Evolutionary conservation across 2,888 invertebrate species (phyloP).

Genomic region (Barypeithes pellucidus): DNA sequence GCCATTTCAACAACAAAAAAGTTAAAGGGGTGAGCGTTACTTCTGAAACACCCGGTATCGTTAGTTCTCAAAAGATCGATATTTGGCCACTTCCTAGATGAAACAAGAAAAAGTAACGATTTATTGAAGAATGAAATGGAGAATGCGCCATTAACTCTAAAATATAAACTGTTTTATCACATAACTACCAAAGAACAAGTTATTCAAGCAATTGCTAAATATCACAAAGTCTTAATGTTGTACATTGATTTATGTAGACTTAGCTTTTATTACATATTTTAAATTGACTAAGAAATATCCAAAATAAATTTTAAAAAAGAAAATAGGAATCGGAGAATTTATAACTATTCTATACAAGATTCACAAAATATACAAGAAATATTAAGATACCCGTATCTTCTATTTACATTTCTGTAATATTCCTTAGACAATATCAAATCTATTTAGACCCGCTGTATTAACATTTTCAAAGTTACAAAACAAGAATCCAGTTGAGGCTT

Average conservation of each 20-base stretch:
- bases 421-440: slow-evolving; percentile 17
- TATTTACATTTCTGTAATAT: slow-evolving; percentile 44
- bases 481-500: neutral
- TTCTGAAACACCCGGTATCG: too few species aligned
- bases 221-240: too few species aligned
- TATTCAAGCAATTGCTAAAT: too few species aligned
- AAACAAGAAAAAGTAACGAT: too few species aligned
- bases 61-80: too few species aligned
- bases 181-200: too few species aligned
- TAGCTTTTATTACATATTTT: neutral
- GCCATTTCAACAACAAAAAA: too few species aligned
- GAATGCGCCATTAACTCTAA: too few species aligned
- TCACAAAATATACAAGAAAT: slow-evolving; percentile 47
- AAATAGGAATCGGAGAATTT: slow-evolving; percentile 35
- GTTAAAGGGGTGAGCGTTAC: too few species aligned
- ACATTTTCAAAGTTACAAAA: slow-evolving; percentile 16
- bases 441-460: slow-evolving; percentile 13
- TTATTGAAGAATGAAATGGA: too few species aligned
- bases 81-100: too few species aligned
- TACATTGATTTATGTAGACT: neutral
- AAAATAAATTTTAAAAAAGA: slow-evolving; percentile 22
- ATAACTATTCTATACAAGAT: slow-evolving; percentile 47
- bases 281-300: slow-evolving; percentile 23
- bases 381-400: slow-evolving; percentile 49
- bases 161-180: too few species aligned